Evolutionary conservation across 2,113 vertebrate genomes (phyloP), one percentile per base, ranked within the genome.

Genomic region (Leptocoma aspasia): DNA sequence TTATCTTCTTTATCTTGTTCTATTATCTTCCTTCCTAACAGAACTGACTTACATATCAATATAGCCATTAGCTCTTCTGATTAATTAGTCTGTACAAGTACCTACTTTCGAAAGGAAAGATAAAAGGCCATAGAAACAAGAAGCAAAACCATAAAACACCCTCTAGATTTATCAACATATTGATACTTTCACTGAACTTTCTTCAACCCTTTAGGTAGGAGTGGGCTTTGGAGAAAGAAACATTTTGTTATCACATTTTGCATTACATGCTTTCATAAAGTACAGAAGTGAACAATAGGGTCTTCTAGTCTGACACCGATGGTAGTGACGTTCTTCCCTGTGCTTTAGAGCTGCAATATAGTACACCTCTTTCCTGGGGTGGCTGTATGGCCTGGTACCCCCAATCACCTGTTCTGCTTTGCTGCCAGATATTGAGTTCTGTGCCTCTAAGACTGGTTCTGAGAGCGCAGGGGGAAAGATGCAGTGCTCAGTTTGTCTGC

Each of bases 391-490:
- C 42, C 42, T 1, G 2, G 42, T 13, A 45, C 7, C 11, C 54
- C n/a, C 33, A 30, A 2, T 22, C 4, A 9, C 23, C 42, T 47
- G 19, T 16, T 59, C 71, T 37, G 26, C 33, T 59, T 35, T 37
- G 30, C 33, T 47, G 26, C 24, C 33, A 47, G 33, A 18, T 23
- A 37, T 1, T 18, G 26, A 59, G 26, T 37, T 59, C 26, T 75
- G 42, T 47, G 33, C 15, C 26, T 18, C 22, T 37, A 10, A 17
- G 20, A 18, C 11, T 37, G 26, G 42, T 59, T 37, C 33, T 2
- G 0, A 75, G 26, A 37, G 19, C 0, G 0, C 45, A 45, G 33
- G 1, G 3, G 14, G 26, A 5, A n/a, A 59, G 41, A 44, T 0
- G 1, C 2, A 1, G 30, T 0, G 2, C 1, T 6, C 23, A 7